These are phyloP conservation scores for Lasioglossum albipes DNA, from an alignment of 1,140 invertebrate genomes.

Conservation along the genomic window DNA sequence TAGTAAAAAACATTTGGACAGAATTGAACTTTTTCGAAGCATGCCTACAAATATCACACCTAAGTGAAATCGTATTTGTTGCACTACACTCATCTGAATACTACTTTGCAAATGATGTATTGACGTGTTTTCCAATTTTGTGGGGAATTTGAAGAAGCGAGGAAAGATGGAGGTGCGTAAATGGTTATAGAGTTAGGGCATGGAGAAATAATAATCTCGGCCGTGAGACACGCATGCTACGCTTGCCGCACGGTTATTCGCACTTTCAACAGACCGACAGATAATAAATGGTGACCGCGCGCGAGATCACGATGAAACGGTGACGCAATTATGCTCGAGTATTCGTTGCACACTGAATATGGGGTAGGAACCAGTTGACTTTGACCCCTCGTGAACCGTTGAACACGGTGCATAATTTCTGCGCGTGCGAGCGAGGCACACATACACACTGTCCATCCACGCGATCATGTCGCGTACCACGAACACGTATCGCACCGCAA, in stretches of 20 bases:
- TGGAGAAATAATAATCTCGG: conserved; percentile 19
- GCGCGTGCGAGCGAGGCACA: neutral
- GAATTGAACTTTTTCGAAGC: too few relatives aligned
- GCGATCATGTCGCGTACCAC: neutral
- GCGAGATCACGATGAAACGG: conserved; percentile 29
- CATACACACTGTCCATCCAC: too few relatives aligned
- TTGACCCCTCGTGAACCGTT: conserved; percentile 57
- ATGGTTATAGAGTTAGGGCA: neutral
- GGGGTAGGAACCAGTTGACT: conserved; percentile 55
- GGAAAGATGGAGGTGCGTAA: neutral
- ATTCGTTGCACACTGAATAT: conserved; percentile 39
- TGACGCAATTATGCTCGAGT: conserved; percentile 18
- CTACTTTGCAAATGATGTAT: too few relatives aligned
- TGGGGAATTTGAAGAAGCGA: neutral
- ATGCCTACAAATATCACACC: too few relatives aligned
- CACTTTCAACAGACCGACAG: neutral
- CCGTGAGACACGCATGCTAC: conserved; percentile 23
- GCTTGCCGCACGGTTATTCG: neutral
- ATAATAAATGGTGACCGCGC: conserved; percentile 15
- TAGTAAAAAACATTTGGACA: too few relatives aligned
- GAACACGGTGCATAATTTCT: conserved; percentile 1
- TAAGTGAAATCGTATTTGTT: too few relatives aligned
- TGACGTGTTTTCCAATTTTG: too few relatives aligned
- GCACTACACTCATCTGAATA: too few relatives aligned
- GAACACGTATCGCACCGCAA: neutral